Evolutionary conservation across 2,888 invertebrate genomes (phyloP), one percentile per base, ranked within the genome.

Genomic region (Siphlonurus alternatus): DNA sequence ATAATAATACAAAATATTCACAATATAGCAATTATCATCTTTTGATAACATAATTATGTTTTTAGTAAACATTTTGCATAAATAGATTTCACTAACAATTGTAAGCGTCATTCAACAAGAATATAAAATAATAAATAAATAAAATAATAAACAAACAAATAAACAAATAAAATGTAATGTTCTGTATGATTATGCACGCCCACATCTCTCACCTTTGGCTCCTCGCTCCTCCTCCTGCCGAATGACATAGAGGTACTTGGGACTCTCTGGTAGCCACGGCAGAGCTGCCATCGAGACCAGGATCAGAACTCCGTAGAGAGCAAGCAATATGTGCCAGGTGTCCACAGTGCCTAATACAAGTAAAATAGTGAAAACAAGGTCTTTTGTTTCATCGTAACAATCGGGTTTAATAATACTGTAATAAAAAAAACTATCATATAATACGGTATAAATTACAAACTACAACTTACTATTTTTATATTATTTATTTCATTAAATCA

Each of bases 231-330:
- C 83, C 69, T 88, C 76, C 64, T 81, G 80, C 71, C 80, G 84
- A 60, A 88, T 81, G 63, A 90, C 82, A 70, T 81, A 88, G 65
- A 93, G 79, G 77, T 87, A 94, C 73, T 93, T 91, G 0, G 95
- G 95, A 74, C 93, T 93, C 74, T 95, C 95, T 0, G 94, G 93
- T 72, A 90, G 80, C 65, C 81, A 76, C 23, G 81, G 81, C 25
- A 90, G 75, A 23, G 83, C 78, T 63, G 85, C 71, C 56, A 84
- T 73, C 65, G 86, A 85, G n/a, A 88, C 71, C 64, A 87, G 72
- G 66, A 88, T 80, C 68, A 92, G 84, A 61, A 91, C 69, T 56
- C 85, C 80, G 67, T 84, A 87, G 68, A 86, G 81, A 67, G 86
- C 86, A 53, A 95, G 74, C 24, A 93, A 82, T 71, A 84, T 82